Evolutionary conservation across 2,888 invertebrate species (phyloP), one percentile per base, ranked within the genome.

Genomic region (Griposia aprilina): DNA sequence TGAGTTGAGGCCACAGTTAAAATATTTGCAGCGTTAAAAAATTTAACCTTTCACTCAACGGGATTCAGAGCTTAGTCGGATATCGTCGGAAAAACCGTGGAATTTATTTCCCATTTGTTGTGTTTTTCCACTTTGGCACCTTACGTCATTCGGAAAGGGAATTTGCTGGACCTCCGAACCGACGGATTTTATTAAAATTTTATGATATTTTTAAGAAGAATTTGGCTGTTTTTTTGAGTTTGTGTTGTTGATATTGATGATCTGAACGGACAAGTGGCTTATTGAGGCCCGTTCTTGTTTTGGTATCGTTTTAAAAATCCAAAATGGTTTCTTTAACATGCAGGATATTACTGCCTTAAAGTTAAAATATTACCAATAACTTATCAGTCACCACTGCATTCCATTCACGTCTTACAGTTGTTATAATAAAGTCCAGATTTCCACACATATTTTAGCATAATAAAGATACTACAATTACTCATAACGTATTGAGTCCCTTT

Each of bases 21-120:
- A 83, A 75, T 79, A 79, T 79, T 83, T 73, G 48, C 52, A 71
- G 17, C 50, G 55, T 65, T 62, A 75, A 86, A 85, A 83, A 80
- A 69, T 73, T 13, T 5, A 60, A 65, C 52, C 62, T 66, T 69
- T 74, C 68, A 74, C 48, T 71, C 70, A 85, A 52, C 52, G 23
- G 50, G 60, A 71, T 41, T 85, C 73, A 48, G 71, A 59, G 66
- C 69, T 66, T 60, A 68, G 48, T 70, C 65, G 70, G 70, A 57
- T 71, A 62, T 67, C 63, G 60, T 45, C 23, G 67, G 69, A 57
- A 75, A 76, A 77, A 68, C 36, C 30, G 13, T 48, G 13, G 45
- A 71, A 74, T 67, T 76, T 82, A 74, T 72, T 79, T 69, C 41
- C 65, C 63, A 70, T 81, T 84, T 62, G 65, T 41, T 30, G 76